These are phyloP conservation scores for Lagorchestes hirsutus DNA, from an alignment of 2,797 vertebrate genomes.

Conservation along the genomic window DNA sequence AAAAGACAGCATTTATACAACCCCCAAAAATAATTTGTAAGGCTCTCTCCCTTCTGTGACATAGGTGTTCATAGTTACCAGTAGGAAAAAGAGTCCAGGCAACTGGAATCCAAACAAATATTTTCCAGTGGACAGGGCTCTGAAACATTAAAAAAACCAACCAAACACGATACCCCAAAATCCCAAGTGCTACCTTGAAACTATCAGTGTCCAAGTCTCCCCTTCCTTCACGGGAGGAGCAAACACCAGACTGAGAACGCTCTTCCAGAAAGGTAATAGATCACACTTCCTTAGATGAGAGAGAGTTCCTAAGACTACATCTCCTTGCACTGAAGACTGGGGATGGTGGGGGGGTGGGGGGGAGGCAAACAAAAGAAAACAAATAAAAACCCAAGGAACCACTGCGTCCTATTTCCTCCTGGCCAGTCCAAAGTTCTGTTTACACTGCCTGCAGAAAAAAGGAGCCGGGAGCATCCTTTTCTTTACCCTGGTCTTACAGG, in stretches of 20 bases:
- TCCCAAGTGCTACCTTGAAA: constrained; percentile 11
- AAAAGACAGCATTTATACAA: constrained; percentile 8
- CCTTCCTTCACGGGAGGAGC: constrained; percentile 57
- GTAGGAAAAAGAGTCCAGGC: constrained; percentile 60
- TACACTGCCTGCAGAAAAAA: constrained; percentile 57
- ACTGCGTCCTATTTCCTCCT: constrained; percentile 51
- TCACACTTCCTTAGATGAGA: constrained; percentile 34
- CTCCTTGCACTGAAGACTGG: constrained; percentile 3
- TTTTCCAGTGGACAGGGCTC: constrained; percentile 52
- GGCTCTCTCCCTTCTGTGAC: constrained; percentile 58
- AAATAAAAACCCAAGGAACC: constrained; percentile 25
- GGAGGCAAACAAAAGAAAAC: not conserved
- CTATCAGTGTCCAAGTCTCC: constrained; percentile 36
- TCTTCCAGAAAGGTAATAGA: constrained; percentile 41
- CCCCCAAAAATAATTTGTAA: constrained; percentile 46
- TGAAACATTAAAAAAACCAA: not conserved
- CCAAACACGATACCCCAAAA: not conserved
- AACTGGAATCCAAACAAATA: constrained; percentile 47
- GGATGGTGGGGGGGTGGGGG: too few species aligned
- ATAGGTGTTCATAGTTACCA: constrained; percentile 54
- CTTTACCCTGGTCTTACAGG: constrained; percentile 54
- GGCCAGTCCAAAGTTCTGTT: constrained; percentile 63
- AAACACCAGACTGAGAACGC: constrained; percentile 57
- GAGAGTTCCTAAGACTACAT: constrained; percentile 26
- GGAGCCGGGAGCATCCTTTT: constrained; percentile 60